Percentiles rank a stretch among this genome's conserved stretches.
These are phyloP conservation scores for Corapipo altera DNA, from an alignment of 2,113 vertebrate species.

Conservation along the genomic window DNA sequence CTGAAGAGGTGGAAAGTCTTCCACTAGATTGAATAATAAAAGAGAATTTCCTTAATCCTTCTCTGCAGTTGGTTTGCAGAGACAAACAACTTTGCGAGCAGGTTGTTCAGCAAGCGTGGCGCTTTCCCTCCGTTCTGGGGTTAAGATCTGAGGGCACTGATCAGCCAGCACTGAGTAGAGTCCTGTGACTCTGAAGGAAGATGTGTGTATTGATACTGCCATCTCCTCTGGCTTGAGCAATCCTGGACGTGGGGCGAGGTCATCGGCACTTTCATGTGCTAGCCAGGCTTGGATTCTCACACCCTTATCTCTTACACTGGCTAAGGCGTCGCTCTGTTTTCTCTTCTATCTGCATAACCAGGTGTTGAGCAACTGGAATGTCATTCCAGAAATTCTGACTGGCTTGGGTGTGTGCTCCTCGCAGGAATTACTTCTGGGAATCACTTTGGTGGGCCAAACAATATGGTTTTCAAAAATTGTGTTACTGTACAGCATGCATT, in stretches of 20 bases:
- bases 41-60: background rate
- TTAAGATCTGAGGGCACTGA: conserved; percentile 13
- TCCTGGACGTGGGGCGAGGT: conserved; percentile 31
- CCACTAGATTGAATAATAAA: background rate
- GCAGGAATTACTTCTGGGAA: conserved; percentile 46
- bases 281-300: conserved; percentile 59
- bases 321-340: conserved; percentile 60
- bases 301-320: conserved; percentile 52
- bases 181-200: background rate
- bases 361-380: conserved; percentile 57
- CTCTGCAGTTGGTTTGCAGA: background rate
- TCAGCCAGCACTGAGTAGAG: background rate
- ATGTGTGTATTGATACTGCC: conserved; percentile 35
- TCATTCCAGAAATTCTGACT: conserved; percentile 63
- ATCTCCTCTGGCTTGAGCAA: conserved; percentile 55
- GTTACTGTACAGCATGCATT: background rate
- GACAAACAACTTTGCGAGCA: background rate
- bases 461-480: background rate
- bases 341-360: conserved; percentile 56
- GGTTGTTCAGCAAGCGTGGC: rapidly evolving
- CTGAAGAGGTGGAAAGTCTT: background rate
- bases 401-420: conserved; percentile 49
- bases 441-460: background rate
- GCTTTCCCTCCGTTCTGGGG: background rate
- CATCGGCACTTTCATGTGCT: conserved; percentile 55